These are phyloP conservation scores for Drosophila sordidula DNA, from an alignment of 2,888 invertebrate genomes.

Conservation along the genomic window DNA sequence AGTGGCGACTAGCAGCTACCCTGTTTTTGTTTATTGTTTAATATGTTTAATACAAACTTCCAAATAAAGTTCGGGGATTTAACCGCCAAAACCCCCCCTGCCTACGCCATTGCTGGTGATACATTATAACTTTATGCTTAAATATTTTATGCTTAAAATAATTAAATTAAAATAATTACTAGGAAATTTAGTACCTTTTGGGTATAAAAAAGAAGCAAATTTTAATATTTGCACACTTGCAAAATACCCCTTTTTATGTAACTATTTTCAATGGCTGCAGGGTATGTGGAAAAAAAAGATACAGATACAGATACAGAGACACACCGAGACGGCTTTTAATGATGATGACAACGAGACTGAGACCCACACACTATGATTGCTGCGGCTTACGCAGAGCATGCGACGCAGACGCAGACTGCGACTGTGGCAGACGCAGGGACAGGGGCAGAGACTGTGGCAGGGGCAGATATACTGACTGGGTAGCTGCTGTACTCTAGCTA, in stretches of 20 bases:
- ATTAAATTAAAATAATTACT: no score
- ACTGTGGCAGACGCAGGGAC: conserved; percentile 5
- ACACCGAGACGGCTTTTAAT: conserved; percentile 47
- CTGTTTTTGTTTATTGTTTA: no score
- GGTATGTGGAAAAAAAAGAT: conserved; percentile 10
- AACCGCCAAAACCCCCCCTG: no score
- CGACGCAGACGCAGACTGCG: conserved; percentile 9
- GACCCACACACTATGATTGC: conserved; percentile 37
- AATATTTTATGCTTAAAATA: no score
- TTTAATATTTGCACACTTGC: no score
- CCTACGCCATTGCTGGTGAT: no score
- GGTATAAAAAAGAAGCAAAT: no score
- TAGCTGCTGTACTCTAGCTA: conserved; percentile 30
- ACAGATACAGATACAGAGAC: conserved; percentile 30
- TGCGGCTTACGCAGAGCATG: conserved; percentile 9
- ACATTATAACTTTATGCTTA: no score
- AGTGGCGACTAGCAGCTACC: not conserved
- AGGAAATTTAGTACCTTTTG: no score
- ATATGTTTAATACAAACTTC: no score
- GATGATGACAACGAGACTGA: conserved; percentile 51
- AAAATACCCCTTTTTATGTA: not conserved
- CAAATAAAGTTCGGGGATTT: no score
- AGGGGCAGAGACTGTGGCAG: conserved; percentile 1
- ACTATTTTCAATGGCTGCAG: not conserved
- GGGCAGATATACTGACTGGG: conserved; percentile 1